A percentile compares a stretch with the other conserved stretches of the same genome.
phyloP scores from a whole-genome alignment of 2,888 invertebrate species.

The Eristalis intricaria region DNA sequence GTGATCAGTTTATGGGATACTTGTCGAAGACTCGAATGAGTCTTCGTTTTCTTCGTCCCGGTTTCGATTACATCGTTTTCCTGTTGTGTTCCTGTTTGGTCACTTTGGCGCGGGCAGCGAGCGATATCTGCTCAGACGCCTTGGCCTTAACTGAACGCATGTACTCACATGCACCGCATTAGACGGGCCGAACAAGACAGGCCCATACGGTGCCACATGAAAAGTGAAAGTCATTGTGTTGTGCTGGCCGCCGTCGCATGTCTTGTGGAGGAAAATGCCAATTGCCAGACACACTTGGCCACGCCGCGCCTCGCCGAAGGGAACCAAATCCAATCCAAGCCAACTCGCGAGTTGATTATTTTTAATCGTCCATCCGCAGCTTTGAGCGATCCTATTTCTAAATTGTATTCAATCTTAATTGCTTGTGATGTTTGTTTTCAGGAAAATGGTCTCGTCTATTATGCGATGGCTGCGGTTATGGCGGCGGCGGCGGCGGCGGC shows the following conservation, averaged over 20 bases:
- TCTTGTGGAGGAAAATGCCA: neutral
- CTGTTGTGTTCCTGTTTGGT: slow-evolving; percentile 49
- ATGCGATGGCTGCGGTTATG: slow-evolving; percentile 2
- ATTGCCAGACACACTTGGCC: slow-evolving; percentile 30
- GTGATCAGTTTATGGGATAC: slow-evolving; percentile 20
- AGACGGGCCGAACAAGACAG: slow-evolving; percentile 35
- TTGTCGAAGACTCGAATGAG: slow-evolving; percentile 25
- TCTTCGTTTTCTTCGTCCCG: slow-evolving; percentile 30
- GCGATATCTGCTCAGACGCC: slow-evolving; percentile 1
- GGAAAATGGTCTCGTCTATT: neutral
- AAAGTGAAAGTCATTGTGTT: slow-evolving; percentile 68
- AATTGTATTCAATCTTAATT: slow-evolving; percentile 68
- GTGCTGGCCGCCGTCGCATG: neutral
- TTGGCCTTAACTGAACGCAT: slow-evolving; percentile 55
- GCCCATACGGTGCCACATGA: slow-evolving; percentile 37
- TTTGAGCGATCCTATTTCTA: slow-evolving; percentile 64
- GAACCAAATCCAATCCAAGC: slow-evolving; percentile 28
- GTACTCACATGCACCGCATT: slow-evolving; percentile 24
- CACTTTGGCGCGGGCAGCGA: slow-evolving; percentile 12
- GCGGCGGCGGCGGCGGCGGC: neutral
- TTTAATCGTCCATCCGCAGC: slow-evolving; percentile 68
- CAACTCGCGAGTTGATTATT: slow-evolving; percentile 59
- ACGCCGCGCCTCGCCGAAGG: slow-evolving; percentile 58
- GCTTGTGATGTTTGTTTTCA: slow-evolving; percentile 54
- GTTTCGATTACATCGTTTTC: slow-evolving; percentile 56